These are phyloP conservation scores for Trogon melanurus DNA, from an alignment of 2,113 vertebrate species.

Conservation along the genomic window DNA sequence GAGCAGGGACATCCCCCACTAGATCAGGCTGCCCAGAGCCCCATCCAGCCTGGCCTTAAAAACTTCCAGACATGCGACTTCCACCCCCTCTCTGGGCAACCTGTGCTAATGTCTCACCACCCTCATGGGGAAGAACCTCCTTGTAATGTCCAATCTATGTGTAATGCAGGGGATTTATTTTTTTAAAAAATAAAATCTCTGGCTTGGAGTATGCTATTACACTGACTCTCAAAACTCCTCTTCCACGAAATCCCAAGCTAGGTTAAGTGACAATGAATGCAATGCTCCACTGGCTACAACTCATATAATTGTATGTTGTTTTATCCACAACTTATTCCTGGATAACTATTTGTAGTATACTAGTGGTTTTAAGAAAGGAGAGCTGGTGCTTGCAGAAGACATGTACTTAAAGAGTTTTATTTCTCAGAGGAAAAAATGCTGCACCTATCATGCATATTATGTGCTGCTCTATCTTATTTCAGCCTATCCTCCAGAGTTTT, in stretches of 20 bases:
- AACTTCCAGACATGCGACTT: too few species aligned
- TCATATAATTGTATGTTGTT: background rate
- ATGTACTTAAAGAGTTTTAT: background rate
- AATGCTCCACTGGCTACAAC: background rate
- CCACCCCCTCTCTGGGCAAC: too few species aligned
- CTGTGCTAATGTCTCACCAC: too few species aligned
- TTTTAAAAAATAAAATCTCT: background rate
- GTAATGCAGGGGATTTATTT: background rate
- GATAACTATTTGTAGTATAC: background rate
- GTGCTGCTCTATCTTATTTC: background rate
- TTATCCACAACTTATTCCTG: background rate
- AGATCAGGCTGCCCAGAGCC: too few species aligned
- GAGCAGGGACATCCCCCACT: too few species aligned
- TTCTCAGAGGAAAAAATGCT: background rate
- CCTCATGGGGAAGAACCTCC: too few species aligned
- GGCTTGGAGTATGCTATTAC: background rate
- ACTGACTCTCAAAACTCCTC: background rate
- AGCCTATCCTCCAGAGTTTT: background rate
- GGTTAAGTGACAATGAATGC: background rate
- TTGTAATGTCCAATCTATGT: too few species aligned
- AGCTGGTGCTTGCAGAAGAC: background rate
- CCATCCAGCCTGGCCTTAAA: too few species aligned
- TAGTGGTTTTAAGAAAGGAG: background rate
- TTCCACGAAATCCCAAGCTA: background rate
- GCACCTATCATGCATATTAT: background rate